Evolutionary conservation across 2,113 vertebrate genomes (phyloP).

Genomic region (Heliornis fulica): DNA sequence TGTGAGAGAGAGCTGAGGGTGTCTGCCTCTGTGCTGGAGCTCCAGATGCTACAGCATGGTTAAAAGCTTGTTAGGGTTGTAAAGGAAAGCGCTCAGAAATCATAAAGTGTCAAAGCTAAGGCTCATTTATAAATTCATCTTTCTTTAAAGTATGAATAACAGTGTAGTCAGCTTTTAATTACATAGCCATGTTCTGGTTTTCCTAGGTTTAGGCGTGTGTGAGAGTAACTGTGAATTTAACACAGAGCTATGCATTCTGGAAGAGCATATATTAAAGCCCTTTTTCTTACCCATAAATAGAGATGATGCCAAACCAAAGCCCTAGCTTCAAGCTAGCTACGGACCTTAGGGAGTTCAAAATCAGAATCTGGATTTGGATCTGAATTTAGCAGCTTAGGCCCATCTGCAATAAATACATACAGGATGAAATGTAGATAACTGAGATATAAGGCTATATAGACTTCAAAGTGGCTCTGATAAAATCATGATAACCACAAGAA

Average conservation of each 20-base stretch:
- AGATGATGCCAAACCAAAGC: conserved; percentile 33
- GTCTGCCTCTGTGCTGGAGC: neutral
- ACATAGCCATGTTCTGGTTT: neutral
- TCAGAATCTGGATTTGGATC: conserved; percentile 69
- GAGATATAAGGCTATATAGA: conserved; percentile 69
- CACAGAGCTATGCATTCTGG: neutral
- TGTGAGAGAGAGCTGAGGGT: neutral
- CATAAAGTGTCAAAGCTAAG: neutral
- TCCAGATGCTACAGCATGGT: neutral
- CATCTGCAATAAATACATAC: conserved; percentile 71
- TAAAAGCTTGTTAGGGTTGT: neutral
- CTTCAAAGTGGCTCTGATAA: conserved; percentile 67
- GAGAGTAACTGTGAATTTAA: neutral
- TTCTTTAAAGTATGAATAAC: neutral
- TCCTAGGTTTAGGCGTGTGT: neutral
- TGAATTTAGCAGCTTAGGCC: conserved; percentile 68
- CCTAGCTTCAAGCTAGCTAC: conserved; percentile 40
- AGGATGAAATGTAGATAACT: conserved; percentile 69
- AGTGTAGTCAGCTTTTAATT: conserved; percentile 22
- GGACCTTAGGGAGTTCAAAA: conserved; percentile 66
- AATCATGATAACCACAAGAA: conserved; percentile 69
- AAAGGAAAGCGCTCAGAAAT: neutral
- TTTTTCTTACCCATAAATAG: conserved; percentile 50
- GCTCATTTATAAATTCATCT: neutral
- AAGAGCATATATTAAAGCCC: conserved; percentile 27